These are phyloP conservation scores for Theristicus caerulescens DNA, from an alignment of 2,113 vertebrate species.

Conservation along the genomic window DNA sequence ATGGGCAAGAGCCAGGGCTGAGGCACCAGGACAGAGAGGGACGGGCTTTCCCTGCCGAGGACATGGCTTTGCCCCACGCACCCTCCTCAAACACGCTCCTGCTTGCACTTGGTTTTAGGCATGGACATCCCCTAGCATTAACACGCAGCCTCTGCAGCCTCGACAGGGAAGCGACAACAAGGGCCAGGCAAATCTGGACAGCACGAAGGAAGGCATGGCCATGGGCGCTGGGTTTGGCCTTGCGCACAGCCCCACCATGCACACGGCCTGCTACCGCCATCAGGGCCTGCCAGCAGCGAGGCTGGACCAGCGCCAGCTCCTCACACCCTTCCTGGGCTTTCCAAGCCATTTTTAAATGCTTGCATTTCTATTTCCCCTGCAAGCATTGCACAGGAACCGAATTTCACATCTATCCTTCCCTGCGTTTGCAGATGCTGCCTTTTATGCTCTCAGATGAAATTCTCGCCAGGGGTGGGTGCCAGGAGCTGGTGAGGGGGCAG, in stretches of 20 bases:
- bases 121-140: not conserved
- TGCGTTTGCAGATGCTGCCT: not conserved
- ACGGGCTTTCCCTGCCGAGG: rapidly evolving
- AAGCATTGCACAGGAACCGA: not conserved
- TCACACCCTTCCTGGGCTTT: not conserved
- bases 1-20: not conserved
- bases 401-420: not conserved
- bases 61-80: rapidly evolving
- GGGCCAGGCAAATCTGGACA: not conserved
- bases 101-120: not conserved
- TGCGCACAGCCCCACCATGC: rapidly evolving
- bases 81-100: not conserved
- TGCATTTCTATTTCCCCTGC: rapidly evolving
- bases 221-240: not conserved
- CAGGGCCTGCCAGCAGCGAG: not conserved
- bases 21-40: not conserved
- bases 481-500: not conserved
- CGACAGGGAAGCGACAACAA: rapidly evolving
- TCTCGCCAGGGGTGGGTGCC: not conserved
- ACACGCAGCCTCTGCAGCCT: not conserved
- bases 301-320: not conserved
- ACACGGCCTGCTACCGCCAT: not conserved
- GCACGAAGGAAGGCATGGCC: rapidly evolving
- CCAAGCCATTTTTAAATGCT: not conserved
- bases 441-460: not conserved